These are phyloP conservation scores for Serilophus lunatus DNA, from an alignment of 2,113 vertebrate species.

Conservation along the genomic window DNA sequence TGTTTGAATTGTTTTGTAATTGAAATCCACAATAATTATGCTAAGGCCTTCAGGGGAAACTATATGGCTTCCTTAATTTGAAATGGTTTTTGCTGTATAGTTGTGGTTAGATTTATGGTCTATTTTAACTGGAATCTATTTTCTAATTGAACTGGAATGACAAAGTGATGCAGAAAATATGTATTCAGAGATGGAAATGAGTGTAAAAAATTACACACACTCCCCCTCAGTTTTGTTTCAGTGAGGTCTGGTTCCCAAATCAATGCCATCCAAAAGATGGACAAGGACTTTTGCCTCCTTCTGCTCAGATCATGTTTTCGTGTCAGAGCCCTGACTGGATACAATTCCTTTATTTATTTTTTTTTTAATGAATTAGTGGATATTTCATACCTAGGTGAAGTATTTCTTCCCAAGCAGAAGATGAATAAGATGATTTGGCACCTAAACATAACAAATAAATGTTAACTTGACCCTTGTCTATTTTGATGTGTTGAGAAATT, in stretches of 20 bases:
- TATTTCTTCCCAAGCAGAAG: neutral
- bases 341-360: neutral
- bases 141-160: neutral
- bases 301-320: neutral
- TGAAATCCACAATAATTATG: neutral
- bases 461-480: neutral
- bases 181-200: neutral
- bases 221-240: neutral
- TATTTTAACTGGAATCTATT: neutral
- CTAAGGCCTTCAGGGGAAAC: neutral
- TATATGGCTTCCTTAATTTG: neutral
- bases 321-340: neutral
- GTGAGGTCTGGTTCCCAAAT: neutral
- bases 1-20: neutral
- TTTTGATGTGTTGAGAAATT: neutral
- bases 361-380: neutral
- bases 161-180: neutral
- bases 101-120: neutral
- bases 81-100: neutral
- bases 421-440: neutral
- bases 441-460: neutral
- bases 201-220: neutral
- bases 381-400: neutral
- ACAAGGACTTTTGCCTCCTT: neutral
- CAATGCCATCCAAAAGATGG: neutral